These are phyloP conservation scores for Adelges cooleyi DNA, from an alignment of 1,140 invertebrate genomes.

Conservation along the genomic window DNA sequence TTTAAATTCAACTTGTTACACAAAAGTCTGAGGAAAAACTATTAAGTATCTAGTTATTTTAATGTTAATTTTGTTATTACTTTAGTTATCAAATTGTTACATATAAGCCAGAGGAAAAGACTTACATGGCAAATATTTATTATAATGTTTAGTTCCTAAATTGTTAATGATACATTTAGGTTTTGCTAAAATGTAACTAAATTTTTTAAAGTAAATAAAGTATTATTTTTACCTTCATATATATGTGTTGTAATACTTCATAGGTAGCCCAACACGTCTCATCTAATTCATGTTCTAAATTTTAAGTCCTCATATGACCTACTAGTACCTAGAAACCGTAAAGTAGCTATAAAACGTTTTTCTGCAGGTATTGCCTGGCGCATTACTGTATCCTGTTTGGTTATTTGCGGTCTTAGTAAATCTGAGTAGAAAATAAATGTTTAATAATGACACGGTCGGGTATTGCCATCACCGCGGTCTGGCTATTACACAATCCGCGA, in stretches of 20 bases:
- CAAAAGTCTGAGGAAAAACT: too few relatives aligned
- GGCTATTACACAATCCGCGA: too few relatives aligned
- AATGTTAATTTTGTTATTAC: too few relatives aligned
- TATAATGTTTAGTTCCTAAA: too few relatives aligned
- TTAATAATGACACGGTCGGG: too few relatives aligned
- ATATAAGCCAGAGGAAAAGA: not conserved
- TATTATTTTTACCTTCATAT: slow-evolving; percentile 21
- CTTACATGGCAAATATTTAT: too few relatives aligned
- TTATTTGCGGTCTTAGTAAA: slow-evolving; percentile 34
- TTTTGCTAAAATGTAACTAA: too few relatives aligned
- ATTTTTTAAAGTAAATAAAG: not conserved
- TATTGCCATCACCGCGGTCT: too few relatives aligned
- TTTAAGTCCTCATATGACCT: slow-evolving; percentile 37
- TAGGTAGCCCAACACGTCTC: slow-evolving; percentile 34
- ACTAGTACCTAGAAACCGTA: slow-evolving; percentile 37
- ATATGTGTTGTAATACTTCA: slow-evolving; percentile 31
- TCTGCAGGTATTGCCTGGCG: slow-evolving; percentile 36
- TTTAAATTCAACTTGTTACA: too few relatives aligned
- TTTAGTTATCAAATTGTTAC: too few relatives aligned
- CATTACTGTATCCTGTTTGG: slow-evolving; percentile 37
- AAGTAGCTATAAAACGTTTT: slow-evolving; percentile 36
- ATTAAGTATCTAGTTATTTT: too few relatives aligned
- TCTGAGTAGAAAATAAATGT: slow-evolving; percentile 28
- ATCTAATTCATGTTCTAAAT: slow-evolving; percentile 31
- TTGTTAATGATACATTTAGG: too few relatives aligned